Evolutionary conservation across 2,797 vertebrate genomes (phyloP).

Genomic region (Pangasius krempfi): DNA sequence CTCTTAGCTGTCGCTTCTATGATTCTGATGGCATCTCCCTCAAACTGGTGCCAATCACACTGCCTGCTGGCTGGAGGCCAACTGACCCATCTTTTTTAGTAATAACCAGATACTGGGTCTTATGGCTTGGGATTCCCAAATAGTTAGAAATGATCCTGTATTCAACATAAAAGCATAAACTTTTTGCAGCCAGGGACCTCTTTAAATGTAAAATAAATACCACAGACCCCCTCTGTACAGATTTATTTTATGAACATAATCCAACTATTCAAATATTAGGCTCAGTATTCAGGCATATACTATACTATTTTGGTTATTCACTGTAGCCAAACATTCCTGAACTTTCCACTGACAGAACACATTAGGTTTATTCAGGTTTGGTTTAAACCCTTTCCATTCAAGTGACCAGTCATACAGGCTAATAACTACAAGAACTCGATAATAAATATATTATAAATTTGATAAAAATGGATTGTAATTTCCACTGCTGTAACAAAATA

Average conservation of each 20-base stretch:
- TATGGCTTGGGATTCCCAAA: not conserved
- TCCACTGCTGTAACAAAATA: not conserved
- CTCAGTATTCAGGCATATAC: not conserved
- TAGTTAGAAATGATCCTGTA: not conserved
- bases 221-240: no score
- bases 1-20: not conserved
- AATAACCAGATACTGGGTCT: not conserved
- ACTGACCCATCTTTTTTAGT: not conserved
- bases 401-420: not conserved
- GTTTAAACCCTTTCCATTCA: not conserved
- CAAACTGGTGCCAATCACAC: not conserved
- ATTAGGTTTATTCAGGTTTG: not conserved
- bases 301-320: not conserved
- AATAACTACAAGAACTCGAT: not conserved
- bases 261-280: not conserved
- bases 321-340: not conserved
- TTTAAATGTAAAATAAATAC: not conserved
- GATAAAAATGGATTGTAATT: not conserved
- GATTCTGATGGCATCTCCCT: not conserved
- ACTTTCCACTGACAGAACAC: not conserved
- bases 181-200: not conserved
- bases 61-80: not conserved
- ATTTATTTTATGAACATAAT: not conserved
- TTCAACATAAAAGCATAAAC: not conserved
- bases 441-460: conserved; percentile 22